A percentile compares a stretch with the other conserved stretches of the same genome.
Evolutionary conservation across 2,113 vertebrate genomes (phyloP).

Genomic region (Xyliphius kryptos): DNA sequence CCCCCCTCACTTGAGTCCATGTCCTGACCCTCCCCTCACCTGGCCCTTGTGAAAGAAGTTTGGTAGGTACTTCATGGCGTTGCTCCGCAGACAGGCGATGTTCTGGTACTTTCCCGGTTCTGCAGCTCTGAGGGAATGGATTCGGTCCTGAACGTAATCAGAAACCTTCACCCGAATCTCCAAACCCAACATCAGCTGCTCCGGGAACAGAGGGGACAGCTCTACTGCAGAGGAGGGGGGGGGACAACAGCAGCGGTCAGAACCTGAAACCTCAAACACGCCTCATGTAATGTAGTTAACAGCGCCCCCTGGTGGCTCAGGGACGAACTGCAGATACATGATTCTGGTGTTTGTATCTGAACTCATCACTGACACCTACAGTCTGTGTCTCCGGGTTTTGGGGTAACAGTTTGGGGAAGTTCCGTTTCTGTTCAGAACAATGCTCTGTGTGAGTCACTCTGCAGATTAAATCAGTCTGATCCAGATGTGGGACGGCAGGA

Average conservation of each 20-base stretch:
- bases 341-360: too few species aligned
- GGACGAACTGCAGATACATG: background rate
- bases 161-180: constrained; percentile 91
- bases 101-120: constrained; percentile 79
- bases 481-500: too few species aligned
- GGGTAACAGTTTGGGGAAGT: too few species aligned
- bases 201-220: constrained; percentile 77
- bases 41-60: constrained; percentile 89
- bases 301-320: constrained; percentile 17
- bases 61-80: constrained; percentile 92
- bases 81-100: constrained; percentile 84
- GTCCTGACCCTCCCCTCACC: constrained; percentile 53
- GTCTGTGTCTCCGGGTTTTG: too few species aligned
- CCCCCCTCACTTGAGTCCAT: too few species aligned
- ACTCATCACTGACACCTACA: too few species aligned
- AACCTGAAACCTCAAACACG: too few species aligned
- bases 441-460: too few species aligned
- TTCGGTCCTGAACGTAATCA: constrained; percentile 83
- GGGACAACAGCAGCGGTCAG: too few species aligned
- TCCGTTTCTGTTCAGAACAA: too few species aligned
- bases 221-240: constrained; percentile 62
- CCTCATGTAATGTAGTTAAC: background rate
- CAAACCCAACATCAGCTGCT: constrained; percentile 78
- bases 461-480: too few species aligned
- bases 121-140: constrained; percentile 68